Conservation (phyloP, 23 tunicate species). For the Trididemnum clinides region DNA sequence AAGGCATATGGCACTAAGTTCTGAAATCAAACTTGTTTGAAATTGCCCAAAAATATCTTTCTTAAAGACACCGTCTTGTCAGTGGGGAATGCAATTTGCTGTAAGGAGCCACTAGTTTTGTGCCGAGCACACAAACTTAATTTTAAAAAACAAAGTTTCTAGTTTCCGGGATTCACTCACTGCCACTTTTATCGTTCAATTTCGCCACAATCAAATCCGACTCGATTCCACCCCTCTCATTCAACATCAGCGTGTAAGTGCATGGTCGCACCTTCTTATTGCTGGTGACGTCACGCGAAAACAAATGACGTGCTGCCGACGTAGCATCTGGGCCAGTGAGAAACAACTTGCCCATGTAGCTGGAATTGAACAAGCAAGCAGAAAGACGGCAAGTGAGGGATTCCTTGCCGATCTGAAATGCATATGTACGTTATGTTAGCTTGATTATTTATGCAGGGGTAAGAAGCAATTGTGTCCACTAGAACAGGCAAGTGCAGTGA, state of each 20-base stretch:
- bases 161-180: conserved; percentile 20
- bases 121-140: no score
- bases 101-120: no score
- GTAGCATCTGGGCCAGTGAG: conserved; percentile 70
- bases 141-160: no score
- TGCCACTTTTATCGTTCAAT: conserved; percentile 36
- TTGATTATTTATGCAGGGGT: no score
- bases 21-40: no score
- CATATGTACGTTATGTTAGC: no score
- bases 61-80: no score
- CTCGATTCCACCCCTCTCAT: conserved; percentile 75
- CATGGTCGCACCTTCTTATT: conserved; percentile 14
- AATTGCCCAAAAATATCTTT: no score
- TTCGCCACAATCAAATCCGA: conserved; percentile 82
- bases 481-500: no score
- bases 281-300: conserved; percentile 76
- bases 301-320: conserved; percentile 56
- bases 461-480: no score
- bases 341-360: conserved; percentile 87
- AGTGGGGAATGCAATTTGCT: no score
- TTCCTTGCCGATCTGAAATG: conserved; percentile 59
- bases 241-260: conserved; percentile 86
- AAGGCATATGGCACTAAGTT: no score
- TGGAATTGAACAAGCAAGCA: conserved; percentile 57
- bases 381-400: conserved; percentile 71